These are phyloP conservation scores for Gnathochromis pfefferi DNA, from an alignment of 2,113 vertebrate genomes.

Conservation along the genomic window DNA sequence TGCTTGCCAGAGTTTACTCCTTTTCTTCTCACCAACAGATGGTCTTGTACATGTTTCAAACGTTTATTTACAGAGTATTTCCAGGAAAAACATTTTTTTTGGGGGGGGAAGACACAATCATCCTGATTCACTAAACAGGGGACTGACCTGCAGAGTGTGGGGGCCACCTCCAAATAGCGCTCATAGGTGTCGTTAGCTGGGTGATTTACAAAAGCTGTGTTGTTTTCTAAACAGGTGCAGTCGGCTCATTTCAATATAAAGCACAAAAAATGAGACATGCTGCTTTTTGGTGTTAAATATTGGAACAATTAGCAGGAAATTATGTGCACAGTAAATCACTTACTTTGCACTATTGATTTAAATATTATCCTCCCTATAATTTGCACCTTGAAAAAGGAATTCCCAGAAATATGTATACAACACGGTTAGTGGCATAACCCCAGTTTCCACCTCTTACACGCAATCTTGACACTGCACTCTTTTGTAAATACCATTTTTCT, in stretches of 20 bases:
- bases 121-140: background rate
- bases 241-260: background rate
- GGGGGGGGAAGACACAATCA: fast-evolving
- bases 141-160: background rate
- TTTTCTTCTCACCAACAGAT: background rate
- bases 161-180: background rate
- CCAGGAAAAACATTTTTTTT: background rate
- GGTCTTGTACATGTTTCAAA: background rate
- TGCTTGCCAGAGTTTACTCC: background rate
- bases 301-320: background rate
- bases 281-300: background rate
- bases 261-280: background rate
- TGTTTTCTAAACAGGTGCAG: background rate
- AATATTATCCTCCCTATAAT: background rate
- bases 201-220: background rate
- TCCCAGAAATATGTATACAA: background rate
- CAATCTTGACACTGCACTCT: background rate
- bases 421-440: background rate
- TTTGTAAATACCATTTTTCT: background rate
- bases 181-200: background rate
- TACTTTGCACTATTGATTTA: background rate
- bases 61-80: background rate
- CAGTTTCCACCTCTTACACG: background rate
- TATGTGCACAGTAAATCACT: background rate
- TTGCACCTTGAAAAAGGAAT: background rate